Percentiles rank a stretch among this genome's conserved stretches.
Conservation (phyloP, 1,140 invertebrate genomes). For the Streblospio benedicti region DNA sequence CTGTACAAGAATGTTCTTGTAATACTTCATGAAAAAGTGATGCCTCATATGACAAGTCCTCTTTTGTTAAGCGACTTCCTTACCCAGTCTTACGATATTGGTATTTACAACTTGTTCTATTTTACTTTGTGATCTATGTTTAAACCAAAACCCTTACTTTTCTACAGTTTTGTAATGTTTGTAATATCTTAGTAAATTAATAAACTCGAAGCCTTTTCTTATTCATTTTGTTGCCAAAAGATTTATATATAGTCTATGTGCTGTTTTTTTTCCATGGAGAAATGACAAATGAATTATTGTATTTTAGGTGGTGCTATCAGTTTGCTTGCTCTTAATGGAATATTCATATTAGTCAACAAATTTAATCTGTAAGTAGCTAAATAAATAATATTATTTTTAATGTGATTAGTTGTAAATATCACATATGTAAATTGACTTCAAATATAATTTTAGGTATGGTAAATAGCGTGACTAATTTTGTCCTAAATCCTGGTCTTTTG, state of each 20-base stretch:
- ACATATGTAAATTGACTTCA: too few relatives aligned
- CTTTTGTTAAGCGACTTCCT: conserved; percentile 83
- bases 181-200: background rate
- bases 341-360: conserved; percentile 79
- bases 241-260: background rate
- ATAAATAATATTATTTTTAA: background rate
- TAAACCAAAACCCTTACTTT: conserved; percentile 7
- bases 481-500: too few relatives aligned
- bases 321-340: conserved; percentile 82
- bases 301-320: conserved; percentile 70
- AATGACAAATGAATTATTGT: too few relatives aligned
- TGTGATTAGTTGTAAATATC: too few relatives aligned
- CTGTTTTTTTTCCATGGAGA: too few relatives aligned
- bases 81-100: conserved; percentile 75
- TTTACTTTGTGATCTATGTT: too few relatives aligned
- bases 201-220: background rate
- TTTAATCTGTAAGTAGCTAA: conserved; percentile 74
- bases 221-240: background rate
- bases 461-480: too few relatives aligned
- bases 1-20: conserved; percentile 70
- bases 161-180: conserved; percentile 4
- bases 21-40: conserved; percentile 70
- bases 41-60: conserved; percentile 71
- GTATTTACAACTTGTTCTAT: conserved; percentile 52
- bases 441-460: too few relatives aligned